These are phyloP conservation scores for Labeo rohita DNA, from an alignment of 2,113 vertebrate genomes.

Conservation along the genomic window DNA sequence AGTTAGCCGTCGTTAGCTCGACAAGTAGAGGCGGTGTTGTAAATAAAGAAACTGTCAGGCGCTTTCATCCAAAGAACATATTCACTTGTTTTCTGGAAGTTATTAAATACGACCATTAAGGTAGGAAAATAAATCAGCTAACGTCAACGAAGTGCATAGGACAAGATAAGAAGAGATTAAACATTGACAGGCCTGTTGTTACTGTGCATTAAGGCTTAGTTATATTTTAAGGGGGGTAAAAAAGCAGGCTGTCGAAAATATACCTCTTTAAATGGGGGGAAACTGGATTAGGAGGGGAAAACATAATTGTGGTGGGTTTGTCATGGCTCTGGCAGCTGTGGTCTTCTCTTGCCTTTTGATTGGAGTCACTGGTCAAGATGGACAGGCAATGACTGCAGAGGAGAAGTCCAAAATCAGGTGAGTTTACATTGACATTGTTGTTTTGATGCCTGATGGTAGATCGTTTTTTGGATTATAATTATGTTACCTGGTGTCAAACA, in stretches of 20 bases:
- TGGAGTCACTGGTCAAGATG: slow-evolving; percentile 67
- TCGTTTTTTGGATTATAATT: background rate
- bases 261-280: slow-evolving; percentile 25
- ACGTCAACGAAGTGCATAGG: slow-evolving; percentile 1
- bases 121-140: background rate
- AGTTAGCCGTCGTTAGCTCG: slow-evolving; percentile 16
- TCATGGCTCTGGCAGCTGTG: slow-evolving; percentile 61
- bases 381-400: slow-evolving; percentile 73
- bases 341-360: slow-evolving; percentile 61
- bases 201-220: background rate
- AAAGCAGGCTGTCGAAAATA: background rate
- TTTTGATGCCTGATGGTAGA: background rate
- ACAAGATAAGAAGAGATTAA: background rate
- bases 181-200: background rate
- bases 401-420: slow-evolving; percentile 78
- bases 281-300: slow-evolving; percentile 13
- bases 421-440: background rate
- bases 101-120: background rate
- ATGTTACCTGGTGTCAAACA: background rate
- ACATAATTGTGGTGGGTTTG: slow-evolving; percentile 7
- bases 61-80: background rate
- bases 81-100: background rate
- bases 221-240: background rate
- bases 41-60: background rate
- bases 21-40: background rate